phyloP scores from a whole-genome alignment of 1,140 invertebrate genomes.

The Lethocerus indicus region DNA sequence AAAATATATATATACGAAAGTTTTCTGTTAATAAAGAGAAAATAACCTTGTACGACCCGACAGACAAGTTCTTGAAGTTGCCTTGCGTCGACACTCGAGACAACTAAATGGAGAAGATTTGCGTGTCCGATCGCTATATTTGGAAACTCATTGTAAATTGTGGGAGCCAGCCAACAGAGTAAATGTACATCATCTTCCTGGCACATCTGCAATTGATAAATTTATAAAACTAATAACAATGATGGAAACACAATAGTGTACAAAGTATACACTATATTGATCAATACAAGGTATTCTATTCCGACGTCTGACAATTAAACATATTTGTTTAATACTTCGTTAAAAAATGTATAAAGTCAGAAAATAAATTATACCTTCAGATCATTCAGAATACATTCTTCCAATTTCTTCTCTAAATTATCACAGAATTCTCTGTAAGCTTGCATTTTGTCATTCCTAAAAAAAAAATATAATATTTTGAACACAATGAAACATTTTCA shows the following conservation, averaged over 20 bases:
- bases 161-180: slow-evolving; percentile 78
- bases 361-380: slow-evolving; percentile 36
- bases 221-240: neutral
- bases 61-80: slow-evolving; percentile 82
- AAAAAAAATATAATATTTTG: slow-evolving; percentile 15
- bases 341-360: slow-evolving; percentile 4
- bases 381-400: slow-evolving; percentile 56
- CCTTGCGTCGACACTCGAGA: slow-evolving; percentile 71
- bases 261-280: neutral
- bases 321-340: neutral
- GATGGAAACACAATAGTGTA: neutral
- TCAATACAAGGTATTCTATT: too few species aligned
- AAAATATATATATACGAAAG: neutral
- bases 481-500: too few species aligned
- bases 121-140: slow-evolving; percentile 69
- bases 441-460: slow-evolving; percentile 57
- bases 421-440: slow-evolving; percentile 78
- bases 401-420: slow-evolving; percentile 58
- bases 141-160: slow-evolving; percentile 81
- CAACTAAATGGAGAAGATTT: slow-evolving; percentile 68
- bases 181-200: slow-evolving; percentile 75
- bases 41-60: slow-evolving; percentile 73
- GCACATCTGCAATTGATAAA: slow-evolving; percentile 35
- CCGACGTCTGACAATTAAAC: too few species aligned
- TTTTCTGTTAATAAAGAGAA: neutral